Evolutionary conservation across 1,140 invertebrate genomes (phyloP), one percentile per base, ranked within the genome.

Genomic region (Pemphigus obesinymphae): DNA sequence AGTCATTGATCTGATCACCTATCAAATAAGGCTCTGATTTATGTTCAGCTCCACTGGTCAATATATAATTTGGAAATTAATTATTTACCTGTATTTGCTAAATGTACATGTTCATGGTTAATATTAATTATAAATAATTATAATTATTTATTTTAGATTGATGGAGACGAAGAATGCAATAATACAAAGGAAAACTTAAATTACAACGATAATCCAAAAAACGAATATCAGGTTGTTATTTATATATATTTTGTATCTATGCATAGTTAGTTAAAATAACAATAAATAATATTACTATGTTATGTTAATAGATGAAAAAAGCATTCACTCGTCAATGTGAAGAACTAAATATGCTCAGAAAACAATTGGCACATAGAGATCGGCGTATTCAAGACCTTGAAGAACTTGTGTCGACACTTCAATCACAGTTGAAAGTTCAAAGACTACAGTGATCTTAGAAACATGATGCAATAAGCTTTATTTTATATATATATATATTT

Each of bases 301-400:
- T 13, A 17, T 73, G n/a, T 84, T 88, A 89, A 29, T 86, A 95
- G 91, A 86, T 95, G 83, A 90, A 92, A 84, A 87, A 91, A 83
- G 92, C 93, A 1, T 94, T 92, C 85, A 90, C 91, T 83, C 89
- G 90, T 31, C 94, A 95, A 87, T 90, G 90, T n/a, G 93, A 95
- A 84, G 94, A 95, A 87, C 86, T 95, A 31, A 89, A 91, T 75
- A 88, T 92, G 82, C 89, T 94, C 15, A 91, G 92, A 84, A 92
- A 93, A 75, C 93, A 95, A 85, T 87, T 95, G 29, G 88, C 90
- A 3, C 90, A 92, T 84, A 93, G 93, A 84, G 93, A 95, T 85
- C 89, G 92, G 83, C 88, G 92, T 15, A 91, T 95, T 10, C 90
- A 91, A 76, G 93, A 95, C 85, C 88, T 96, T 20, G 93, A 96